phyloP scores from a whole-genome alignment of 2,888 invertebrate species.

The Ligdia adustata region DNA sequence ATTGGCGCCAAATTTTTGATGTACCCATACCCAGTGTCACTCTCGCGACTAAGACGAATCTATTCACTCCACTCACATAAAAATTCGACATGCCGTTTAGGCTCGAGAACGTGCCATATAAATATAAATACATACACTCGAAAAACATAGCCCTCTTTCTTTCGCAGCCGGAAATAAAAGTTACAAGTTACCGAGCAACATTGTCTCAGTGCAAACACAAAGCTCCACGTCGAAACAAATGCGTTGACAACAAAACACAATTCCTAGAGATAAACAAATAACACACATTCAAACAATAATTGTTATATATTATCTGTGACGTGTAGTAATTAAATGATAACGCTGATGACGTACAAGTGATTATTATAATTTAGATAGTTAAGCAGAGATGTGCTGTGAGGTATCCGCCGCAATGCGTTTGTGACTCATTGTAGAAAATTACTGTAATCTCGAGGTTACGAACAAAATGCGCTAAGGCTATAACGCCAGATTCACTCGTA shows the following conservation, averaged over 20 bases:
- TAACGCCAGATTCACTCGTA: no score
- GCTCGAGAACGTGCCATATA: no score
- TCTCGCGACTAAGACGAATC: no score
- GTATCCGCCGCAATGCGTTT: conserved; percentile 20
- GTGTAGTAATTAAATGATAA: conserved; percentile 22
- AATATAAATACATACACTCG: no score
- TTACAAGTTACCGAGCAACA: not conserved
- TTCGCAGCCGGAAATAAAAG: not conserved
- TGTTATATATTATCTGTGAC: conserved; percentile 21
- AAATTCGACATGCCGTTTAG: no score
- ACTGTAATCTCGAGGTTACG: not conserved
- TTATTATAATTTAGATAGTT: conserved; percentile 17
- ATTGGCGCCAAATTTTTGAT: no score
- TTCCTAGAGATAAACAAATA: conserved; percentile 12
- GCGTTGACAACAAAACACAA: conserved; percentile 9
- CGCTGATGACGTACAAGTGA: conserved; percentile 10
- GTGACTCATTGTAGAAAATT: conserved; percentile 13
- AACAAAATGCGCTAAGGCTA: no score
- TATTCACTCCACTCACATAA: no score
- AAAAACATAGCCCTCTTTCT: no score
- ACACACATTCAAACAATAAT: conserved; percentile 7
- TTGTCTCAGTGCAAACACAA: no score
- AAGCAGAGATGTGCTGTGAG: conserved; percentile 1
- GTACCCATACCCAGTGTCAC: no score
- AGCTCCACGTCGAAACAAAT: conserved; percentile 10